Evolutionary conservation across 2,888 invertebrate genomes (phyloP).

Genomic region (Tribolium freemani): DNA sequence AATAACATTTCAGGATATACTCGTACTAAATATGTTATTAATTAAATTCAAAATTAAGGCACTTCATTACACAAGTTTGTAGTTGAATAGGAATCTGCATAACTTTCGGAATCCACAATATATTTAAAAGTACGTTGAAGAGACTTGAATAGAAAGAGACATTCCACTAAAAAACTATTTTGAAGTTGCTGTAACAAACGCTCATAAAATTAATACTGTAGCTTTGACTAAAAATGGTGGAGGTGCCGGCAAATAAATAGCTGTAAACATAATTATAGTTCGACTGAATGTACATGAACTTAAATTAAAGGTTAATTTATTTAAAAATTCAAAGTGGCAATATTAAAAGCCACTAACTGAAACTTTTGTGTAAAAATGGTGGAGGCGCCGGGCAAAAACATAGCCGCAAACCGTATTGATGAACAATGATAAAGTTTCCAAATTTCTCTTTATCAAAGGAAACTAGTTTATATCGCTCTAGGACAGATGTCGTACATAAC

Average conservation of each 20-base stretch:
- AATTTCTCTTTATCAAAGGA: constrained; percentile 2
- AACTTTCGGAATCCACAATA: background rate
- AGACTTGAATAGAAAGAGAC: no score
- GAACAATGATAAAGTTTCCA: constrained; percentile 6
- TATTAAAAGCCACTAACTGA: no score
- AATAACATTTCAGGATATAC: background rate
- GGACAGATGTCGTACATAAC: constrained; percentile 9
- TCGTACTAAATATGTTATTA: background rate
- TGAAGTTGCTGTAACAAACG: no score
- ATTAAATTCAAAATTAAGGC: background rate
- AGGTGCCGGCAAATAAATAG: background rate
- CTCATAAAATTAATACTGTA: no score
- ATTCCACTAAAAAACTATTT: no score
- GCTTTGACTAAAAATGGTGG: background rate
- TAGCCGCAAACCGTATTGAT: background rate
- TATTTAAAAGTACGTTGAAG: background rate
- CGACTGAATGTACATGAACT: no score
- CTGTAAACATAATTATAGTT: no score
- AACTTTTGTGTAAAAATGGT: constrained; percentile 1
- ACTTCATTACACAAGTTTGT: background rate
- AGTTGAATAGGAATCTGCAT: background rate
- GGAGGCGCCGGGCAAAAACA: constrained; percentile 24
- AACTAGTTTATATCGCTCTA: background rate
- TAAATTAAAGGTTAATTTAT: no score
- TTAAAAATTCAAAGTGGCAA: no score